phyloP scores from a whole-genome alignment of 2,113 vertebrate genomes.

The Phodopus roborovskii region DNA sequence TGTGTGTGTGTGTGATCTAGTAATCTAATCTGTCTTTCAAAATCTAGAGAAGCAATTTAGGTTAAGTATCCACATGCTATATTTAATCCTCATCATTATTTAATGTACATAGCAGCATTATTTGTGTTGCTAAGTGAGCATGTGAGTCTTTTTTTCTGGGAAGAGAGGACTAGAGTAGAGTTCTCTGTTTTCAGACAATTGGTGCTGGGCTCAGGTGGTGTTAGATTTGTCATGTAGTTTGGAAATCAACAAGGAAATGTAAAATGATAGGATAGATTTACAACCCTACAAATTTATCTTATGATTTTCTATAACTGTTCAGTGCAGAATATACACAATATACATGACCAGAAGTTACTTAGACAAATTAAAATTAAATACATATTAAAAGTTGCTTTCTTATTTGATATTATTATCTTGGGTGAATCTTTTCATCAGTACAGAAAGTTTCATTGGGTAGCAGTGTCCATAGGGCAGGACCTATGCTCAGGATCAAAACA shows the following conservation, averaged over 20 bases:
- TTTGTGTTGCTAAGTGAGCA: neutral
- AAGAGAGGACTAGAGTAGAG: too few species aligned
- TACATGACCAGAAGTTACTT: neutral
- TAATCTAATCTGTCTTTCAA: neutral
- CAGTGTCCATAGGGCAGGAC: neutral
- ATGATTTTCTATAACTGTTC: neutral
- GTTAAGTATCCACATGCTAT: neutral
- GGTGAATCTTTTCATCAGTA: neutral
- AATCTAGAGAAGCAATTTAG: neutral
- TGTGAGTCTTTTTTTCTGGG: neutral
- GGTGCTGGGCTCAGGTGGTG: neutral
- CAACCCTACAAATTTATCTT: neutral
- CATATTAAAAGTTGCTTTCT: neutral
- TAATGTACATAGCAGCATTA: neutral
- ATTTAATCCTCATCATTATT: neutral
- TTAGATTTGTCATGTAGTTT: neutral
- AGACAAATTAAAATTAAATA: conserved; percentile 36
- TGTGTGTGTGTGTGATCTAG: neutral
- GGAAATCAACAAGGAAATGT: neutral
- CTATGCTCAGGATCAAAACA: neutral
- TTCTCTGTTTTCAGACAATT: neutral
- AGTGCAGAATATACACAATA: neutral
- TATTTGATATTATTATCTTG: neutral
- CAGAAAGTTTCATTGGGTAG: neutral
- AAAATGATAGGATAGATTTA: neutral